These are phyloP conservation scores for Macrotrachela quadricornifera DNA, from an alignment of 1,140 invertebrate species.

Conservation along the genomic window DNA sequence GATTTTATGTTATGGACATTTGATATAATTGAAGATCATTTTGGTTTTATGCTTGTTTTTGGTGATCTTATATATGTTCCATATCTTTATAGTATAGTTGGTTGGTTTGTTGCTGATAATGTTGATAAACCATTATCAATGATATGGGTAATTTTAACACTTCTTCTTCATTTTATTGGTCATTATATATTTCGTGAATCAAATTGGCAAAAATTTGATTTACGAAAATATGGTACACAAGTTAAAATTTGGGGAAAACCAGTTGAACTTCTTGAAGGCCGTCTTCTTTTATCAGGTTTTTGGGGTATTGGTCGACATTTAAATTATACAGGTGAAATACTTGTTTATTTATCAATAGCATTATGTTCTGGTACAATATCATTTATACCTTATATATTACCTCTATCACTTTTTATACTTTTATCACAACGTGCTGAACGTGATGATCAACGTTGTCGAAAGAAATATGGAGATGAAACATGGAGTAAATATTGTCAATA, in stretches of 20 bases:
- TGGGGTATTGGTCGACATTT: background rate
- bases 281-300: background rate
- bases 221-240: background rate
- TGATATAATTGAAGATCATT: conserved; percentile 45
- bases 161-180: background rate
- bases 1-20: conserved; percentile 41
- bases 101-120: too few species aligned
- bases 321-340: background rate
- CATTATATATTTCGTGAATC: background rate
- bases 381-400: too few species aligned
- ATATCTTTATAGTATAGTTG: conserved; percentile 31
- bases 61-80: conserved; percentile 41
- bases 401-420: too few species aligned
- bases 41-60: conserved; percentile 42
- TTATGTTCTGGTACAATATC: too few species aligned
- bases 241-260: too few species aligned
- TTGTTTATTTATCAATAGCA: background rate
- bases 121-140: too few species aligned
- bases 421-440: too few species aligned
- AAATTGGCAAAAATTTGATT: background rate
- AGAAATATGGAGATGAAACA: too few species aligned
- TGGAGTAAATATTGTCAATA: too few species aligned
- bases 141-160: too few species aligned
- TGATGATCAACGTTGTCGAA: too few species aligned
- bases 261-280: too few species aligned